Evolutionary conservation across 2,888 invertebrate species (phyloP).

Genomic region (Pomacea canaliculata): DNA sequence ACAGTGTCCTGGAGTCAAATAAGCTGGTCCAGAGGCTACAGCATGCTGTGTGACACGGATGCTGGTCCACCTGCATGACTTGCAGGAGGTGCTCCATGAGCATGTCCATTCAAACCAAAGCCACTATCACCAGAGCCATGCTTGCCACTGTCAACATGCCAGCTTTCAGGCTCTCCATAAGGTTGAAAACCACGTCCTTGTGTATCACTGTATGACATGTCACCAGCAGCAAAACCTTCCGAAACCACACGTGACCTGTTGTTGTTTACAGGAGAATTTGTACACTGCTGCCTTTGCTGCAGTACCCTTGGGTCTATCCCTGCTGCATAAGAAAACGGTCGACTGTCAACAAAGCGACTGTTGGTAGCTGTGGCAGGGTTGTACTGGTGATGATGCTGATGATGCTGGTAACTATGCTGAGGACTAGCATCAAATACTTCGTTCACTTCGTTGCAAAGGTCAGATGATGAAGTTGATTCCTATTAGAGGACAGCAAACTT

Average conservation of each 20-base stretch:
- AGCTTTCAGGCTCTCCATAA: background rate
- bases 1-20: too few relatives aligned
- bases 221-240: background rate
- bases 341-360: slow-evolving; percentile 36
- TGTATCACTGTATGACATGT: background rate
- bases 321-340: slow-evolving; percentile 50
- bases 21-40: background rate
- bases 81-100: too few relatives aligned
- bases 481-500: slow-evolving; percentile 1
- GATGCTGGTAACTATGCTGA: slow-evolving; percentile 32
- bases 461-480: slow-evolving; percentile 23
- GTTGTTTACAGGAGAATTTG: background rate
- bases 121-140: too few relatives aligned
- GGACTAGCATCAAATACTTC: slow-evolving; percentile 26
- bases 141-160: background rate
- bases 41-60: background rate
- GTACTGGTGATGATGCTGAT: slow-evolving; percentile 17
- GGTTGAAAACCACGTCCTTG: slow-evolving; percentile 10
- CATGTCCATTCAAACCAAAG: too few relatives aligned
- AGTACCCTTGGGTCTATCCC: slow-evolving; percentile 19
- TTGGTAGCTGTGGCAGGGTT: slow-evolving; percentile 29
- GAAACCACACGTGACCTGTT: slow-evolving; percentile 9
- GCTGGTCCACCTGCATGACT: too few relatives aligned
- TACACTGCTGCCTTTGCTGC: slow-evolving; percentile 2
- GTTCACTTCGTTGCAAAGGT: slow-evolving; percentile 26